Percentiles rank a stretch among this genome's conserved stretches.
These are phyloP conservation scores for Penaeus japonicus DNA, from an alignment of 1,140 invertebrate species.

Conservation along the genomic window DNA sequence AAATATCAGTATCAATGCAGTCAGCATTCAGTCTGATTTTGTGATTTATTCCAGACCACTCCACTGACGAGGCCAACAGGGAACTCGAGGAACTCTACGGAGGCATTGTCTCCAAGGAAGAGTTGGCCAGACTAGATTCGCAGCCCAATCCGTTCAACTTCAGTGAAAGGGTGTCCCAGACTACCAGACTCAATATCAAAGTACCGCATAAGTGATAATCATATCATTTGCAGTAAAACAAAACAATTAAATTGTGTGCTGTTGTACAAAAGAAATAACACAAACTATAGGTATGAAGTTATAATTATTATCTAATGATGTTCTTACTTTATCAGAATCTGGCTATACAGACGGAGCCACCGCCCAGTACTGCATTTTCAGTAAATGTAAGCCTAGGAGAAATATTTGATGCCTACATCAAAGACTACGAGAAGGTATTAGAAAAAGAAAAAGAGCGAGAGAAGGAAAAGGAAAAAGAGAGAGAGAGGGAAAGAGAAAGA, in stretches of 20 bases:
- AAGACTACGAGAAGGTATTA: slow-evolving; percentile 10
- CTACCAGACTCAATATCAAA: background rate
- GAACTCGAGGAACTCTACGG: slow-evolving; percentile 4
- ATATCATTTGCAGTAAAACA: background rate
- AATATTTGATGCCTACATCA: slow-evolving; percentile 25
- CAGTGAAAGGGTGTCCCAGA: slow-evolving; percentile 39
- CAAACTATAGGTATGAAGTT: background rate
- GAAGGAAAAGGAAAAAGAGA: slow-evolving; percentile 17
- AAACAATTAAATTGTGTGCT: too few species aligned
- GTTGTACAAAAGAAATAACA: too few species aligned
- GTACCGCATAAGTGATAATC: background rate
- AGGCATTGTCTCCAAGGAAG: background rate
- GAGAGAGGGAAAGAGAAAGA: background rate
- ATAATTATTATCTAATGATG: background rate
- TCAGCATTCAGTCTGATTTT: too few species aligned
- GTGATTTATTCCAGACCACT: too few species aligned
- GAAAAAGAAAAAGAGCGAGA: slow-evolving; percentile 22
- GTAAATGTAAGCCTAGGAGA: background rate
- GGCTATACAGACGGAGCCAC: slow-evolving; percentile 39
- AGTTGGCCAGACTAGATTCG: slow-evolving; percentile 6
- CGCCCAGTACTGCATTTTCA: slow-evolving; percentile 34
- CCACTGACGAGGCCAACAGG: background rate
- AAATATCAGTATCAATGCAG: too few species aligned
- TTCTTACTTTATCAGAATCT: background rate
- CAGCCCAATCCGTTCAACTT: slow-evolving; percentile 35